Conservation (phyloP, 2,113 vertebrate species). For the Empidonax traillii region DNA sequence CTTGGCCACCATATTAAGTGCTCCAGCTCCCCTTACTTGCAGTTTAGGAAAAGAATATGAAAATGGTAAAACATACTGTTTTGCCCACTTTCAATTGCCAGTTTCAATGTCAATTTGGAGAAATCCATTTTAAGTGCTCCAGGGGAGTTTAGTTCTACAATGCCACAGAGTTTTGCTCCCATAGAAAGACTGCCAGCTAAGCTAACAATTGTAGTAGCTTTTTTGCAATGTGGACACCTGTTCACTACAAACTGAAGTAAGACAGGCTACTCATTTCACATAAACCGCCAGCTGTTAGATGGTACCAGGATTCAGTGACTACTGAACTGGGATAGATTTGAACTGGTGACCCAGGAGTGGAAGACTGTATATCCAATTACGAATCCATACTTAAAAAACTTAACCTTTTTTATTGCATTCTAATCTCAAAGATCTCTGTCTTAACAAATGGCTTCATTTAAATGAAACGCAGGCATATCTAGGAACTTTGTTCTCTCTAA, state of each 20-base stretch:
- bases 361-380: constrained; percentile 58
- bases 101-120: not conserved
- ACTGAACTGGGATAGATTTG: constrained; percentile 50
- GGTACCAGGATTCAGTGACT: constrained; percentile 61
- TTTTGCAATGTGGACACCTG: constrained; percentile 51
- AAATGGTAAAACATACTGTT: not conserved
- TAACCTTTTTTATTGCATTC: constrained; percentile 21
- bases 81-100: not conserved
- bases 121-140: not conserved
- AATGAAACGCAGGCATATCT: not conserved
- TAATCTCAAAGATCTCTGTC: not conserved
- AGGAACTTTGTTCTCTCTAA: not conserved
- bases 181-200: not conserved
- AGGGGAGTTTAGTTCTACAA: not conserved
- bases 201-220: constrained; percentile 36
- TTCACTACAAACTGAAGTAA: constrained; percentile 51
- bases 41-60: not conserved
- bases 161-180: not conserved
- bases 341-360: constrained; percentile 58
- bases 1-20: not conserved
- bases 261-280: constrained; percentile 63
- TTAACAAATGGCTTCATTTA: not conserved
- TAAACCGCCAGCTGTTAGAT: constrained; percentile 64
- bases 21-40: not conserved
- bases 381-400: not conserved